phyloP scores from a whole-genome alignment of 2,888 invertebrate species.

The Noctua fimbriata region DNA sequence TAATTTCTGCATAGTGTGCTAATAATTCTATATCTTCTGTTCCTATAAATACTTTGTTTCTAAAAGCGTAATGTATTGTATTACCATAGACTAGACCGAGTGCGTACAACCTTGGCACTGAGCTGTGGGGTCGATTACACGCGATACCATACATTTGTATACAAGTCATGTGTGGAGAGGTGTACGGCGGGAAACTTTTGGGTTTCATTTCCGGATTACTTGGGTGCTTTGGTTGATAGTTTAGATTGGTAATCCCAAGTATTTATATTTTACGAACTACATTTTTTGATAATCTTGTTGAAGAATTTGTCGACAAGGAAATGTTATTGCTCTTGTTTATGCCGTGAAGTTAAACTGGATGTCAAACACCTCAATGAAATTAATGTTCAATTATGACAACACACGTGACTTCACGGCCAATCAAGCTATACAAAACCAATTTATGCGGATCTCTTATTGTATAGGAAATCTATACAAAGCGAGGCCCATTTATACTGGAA shows the following conservation, averaged over 20 bases:
- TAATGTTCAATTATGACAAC: background rate
- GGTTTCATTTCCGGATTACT: conserved; percentile 70
- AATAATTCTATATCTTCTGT: background rate
- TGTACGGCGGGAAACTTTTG: conserved; percentile 68
- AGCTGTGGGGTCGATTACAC: conserved; percentile 73
- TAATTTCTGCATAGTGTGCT: background rate
- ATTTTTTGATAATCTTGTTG: no score
- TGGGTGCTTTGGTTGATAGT: conserved; percentile 16
- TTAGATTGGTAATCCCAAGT: conserved; percentile 9
- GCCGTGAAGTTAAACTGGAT: no score
- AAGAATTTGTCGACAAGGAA: no score
- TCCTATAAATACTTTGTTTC: conserved; percentile 6
- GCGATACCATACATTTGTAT: conserved; percentile 68
- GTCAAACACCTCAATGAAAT: background rate
- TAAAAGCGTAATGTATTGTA: conserved; percentile 31
- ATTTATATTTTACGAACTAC: background rate
- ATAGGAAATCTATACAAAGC: no score
- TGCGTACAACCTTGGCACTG: conserved; percentile 71
- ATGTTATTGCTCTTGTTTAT: no score
- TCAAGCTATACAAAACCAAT: no score
- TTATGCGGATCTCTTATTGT: no score
- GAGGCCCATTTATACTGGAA: no score
- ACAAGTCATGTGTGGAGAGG: conserved; percentile 60
- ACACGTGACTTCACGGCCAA: background rate
- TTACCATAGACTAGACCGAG: conserved; percentile 54